Evolutionary conservation across 2,113 vertebrate genomes (phyloP).

Genomic region (Tangachromis dhanisi): DNA sequence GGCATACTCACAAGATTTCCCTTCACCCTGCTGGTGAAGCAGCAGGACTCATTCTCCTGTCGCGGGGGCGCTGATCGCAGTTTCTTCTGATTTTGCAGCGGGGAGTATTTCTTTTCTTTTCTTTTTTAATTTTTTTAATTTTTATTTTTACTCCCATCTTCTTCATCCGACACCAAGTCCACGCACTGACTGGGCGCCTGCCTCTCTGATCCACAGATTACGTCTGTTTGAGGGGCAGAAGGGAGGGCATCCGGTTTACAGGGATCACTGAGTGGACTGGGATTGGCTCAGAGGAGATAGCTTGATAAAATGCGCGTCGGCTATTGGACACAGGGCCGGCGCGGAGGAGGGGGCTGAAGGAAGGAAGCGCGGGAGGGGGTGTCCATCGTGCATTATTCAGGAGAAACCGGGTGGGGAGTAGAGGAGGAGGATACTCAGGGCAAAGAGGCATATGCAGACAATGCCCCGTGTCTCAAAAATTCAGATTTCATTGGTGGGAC

Average conservation of each 20-base stretch:
- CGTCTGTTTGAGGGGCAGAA: conserved; percentile 44
- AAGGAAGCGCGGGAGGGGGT: not conserved
- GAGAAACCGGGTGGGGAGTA: conserved; percentile 55
- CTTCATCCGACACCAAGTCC: conserved; percentile 32
- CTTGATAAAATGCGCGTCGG: conserved; percentile 37
- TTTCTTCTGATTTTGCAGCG: conserved; percentile 7
- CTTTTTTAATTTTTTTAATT: not conserved
- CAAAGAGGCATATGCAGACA: conserved; percentile 49
- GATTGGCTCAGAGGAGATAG: conserved; percentile 62
- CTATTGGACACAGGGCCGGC: conserved; percentile 46
- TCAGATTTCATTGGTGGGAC: conserved; percentile 27
- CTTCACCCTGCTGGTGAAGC: not conserved
- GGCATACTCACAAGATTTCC: conserved; percentile 43
- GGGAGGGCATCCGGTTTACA: conserved; percentile 54
- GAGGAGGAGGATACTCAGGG: conserved; percentile 30
- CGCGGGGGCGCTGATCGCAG: not conserved
- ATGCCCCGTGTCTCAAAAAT: conserved; percentile 43
- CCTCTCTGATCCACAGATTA: conserved; percentile 33
- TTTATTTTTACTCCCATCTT: conserved; percentile 26
- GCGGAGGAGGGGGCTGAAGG: not conserved
- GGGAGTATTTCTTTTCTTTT: not conserved
- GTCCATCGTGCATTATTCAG: conserved; percentile 50
- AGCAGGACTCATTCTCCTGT: not conserved
- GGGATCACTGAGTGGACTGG: conserved; percentile 32
- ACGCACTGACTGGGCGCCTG: conserved; percentile 25